phyloP scores from a whole-genome alignment of 2,797 vertebrate genomes.

The Anniella stebbinsi region DNA sequence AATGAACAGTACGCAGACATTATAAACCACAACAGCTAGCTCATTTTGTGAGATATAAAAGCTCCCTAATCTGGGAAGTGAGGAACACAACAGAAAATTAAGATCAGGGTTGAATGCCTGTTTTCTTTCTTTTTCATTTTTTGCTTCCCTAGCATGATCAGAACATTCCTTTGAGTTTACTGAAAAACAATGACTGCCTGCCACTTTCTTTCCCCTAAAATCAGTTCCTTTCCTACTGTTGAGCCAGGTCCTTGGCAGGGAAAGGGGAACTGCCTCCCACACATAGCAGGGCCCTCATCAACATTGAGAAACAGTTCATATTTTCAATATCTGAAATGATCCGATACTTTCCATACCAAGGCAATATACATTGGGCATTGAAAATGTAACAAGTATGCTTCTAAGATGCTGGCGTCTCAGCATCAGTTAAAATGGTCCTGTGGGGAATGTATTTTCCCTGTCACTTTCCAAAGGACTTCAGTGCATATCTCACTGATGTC shows the following conservation, averaged over 20 bases:
- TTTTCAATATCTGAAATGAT: neutral
- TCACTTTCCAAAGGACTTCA: neutral
- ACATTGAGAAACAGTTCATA: neutral
- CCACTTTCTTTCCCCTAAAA: neutral
- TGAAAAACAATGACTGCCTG: neutral
- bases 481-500: neutral
- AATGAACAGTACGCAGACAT: neutral
- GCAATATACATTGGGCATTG: neutral
- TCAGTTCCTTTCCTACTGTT: neutral
- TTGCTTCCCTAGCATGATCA: too few species aligned
- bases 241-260: neutral
- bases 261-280: neutral
- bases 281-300: neutral
- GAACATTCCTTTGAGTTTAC: neutral
- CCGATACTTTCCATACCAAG: neutral
- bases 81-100: neutral
- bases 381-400: neutral
- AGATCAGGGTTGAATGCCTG: neutral
- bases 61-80: neutral
- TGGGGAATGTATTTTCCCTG: neutral
- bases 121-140: neutral
- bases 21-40: neutral
- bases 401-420: neutral
- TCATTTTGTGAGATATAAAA: neutral
- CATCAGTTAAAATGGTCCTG: neutral